phyloP scores from a whole-genome alignment of 1,140 invertebrate genomes.

The Bombyx mandarina region DNA sequence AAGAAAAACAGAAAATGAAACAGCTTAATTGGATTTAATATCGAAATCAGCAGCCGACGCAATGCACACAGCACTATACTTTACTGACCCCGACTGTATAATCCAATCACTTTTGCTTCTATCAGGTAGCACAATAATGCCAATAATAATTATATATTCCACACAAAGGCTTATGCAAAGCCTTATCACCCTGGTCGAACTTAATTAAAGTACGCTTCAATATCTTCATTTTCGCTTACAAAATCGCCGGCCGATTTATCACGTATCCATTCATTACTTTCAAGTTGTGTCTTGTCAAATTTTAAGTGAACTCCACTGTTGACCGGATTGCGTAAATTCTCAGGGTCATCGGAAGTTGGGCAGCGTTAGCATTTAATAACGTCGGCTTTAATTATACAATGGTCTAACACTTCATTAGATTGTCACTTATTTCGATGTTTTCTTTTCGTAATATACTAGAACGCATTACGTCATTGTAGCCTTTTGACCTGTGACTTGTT shows the following conservation, averaged over 20 bases:
- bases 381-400: slow-evolving; percentile 51
- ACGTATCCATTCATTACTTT: slow-evolving; percentile 45
- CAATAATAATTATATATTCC: slow-evolving; percentile 9
- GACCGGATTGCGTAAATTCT: neutral
- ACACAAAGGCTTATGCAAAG: slow-evolving; percentile 7
- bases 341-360: neutral
- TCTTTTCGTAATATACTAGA: slow-evolving; percentile 23
- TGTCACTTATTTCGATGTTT: slow-evolving; percentile 43
- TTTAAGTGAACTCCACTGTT: neutral
- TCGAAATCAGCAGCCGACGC: neutral
- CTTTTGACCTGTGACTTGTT: slow-evolving; percentile 13
- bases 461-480: slow-evolving; percentile 18
- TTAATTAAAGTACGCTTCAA: slow-evolving; percentile 23
- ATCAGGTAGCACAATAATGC: neutral
- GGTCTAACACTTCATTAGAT: slow-evolving; percentile 57
- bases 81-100: no score
- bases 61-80: no score
- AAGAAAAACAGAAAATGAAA: neutral
- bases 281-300: slow-evolving; percentile 11
- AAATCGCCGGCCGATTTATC: slow-evolving; percentile 28
- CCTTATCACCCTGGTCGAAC: slow-evolving; percentile 8
- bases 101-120: no score
- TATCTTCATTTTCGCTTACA: slow-evolving; percentile 30
- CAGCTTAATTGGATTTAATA: neutral
- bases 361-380: slow-evolving; percentile 38